phyloP scores from a whole-genome alignment of 2,888 invertebrate species.

The Tachina lurida region DNA sequence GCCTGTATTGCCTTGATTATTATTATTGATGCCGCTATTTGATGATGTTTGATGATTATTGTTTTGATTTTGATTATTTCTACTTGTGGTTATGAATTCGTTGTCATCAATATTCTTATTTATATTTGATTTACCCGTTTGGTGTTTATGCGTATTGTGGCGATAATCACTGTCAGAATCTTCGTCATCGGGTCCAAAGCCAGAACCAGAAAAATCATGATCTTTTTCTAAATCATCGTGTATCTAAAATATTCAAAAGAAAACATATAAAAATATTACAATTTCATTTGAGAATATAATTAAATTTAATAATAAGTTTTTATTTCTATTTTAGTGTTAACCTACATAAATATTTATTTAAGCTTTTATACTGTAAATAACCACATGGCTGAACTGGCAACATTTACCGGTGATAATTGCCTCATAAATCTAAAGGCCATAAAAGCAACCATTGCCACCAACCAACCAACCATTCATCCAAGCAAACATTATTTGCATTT shows the following conservation, averaged over 20 bases:
- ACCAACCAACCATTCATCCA: constrained; percentile 51
- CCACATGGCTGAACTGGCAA: constrained; percentile 55
- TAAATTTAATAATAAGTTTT: background rate
- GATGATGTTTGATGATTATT: constrained; percentile 80
- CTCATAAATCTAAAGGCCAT: constrained; percentile 67
- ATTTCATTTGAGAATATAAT: background rate
- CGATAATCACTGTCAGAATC: constrained; percentile 83
- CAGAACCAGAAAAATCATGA: constrained; percentile 93
- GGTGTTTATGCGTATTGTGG: constrained; percentile 77
- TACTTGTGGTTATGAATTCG: constrained; percentile 79
- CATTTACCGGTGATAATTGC: constrained; percentile 67
- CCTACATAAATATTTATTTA: constrained; percentile 40
- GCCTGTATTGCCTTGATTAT: constrained; percentile 77
- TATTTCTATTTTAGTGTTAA: constrained; percentile 26
- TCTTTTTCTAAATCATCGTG: constrained; percentile 85
- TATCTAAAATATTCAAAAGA: constrained; percentile 77
- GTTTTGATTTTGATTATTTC: constrained; percentile 74
- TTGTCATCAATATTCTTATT: constrained; percentile 78
- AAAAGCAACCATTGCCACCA: constrained; percentile 58
- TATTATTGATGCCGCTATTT: constrained; percentile 80
- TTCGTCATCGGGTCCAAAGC: constrained; percentile 93
- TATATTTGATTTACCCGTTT: constrained; percentile 78
- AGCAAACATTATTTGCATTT: constrained; percentile 25
- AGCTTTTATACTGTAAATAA: constrained; percentile 39
- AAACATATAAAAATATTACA: background rate